Percentiles rank a stretch among this genome's conserved stretches.
Conservation (phyloP, 2,888 invertebrate genomes). For the Archaeoteleia sp. region DNA sequence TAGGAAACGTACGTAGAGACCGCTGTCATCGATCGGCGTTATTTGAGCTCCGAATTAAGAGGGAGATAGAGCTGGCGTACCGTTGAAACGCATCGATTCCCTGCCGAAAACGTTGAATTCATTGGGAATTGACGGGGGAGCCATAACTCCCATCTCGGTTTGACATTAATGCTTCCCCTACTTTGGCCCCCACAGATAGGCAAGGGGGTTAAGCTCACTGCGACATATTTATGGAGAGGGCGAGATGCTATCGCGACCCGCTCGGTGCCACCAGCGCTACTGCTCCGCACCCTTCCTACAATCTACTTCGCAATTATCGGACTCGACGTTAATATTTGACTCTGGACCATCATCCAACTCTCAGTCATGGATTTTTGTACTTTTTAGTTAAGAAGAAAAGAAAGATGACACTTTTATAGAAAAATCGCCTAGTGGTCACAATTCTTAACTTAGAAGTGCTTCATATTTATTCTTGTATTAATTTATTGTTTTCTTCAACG, state of each 20-base stretch:
- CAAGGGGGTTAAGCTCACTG: slow-evolving; percentile 74
- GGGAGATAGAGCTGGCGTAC: slow-evolving; percentile 48
- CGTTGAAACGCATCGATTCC: slow-evolving; percentile 71
- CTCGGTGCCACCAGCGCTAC: slow-evolving; percentile 47
- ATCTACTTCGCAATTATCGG: slow-evolving; percentile 75
- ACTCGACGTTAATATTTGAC: slow-evolving; percentile 74
- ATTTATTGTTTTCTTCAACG: no score
- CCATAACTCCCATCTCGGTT: slow-evolving; percentile 74
- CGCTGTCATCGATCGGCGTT: slow-evolving; percentile 42
- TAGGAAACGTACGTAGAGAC: not conserved
- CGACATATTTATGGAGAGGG: slow-evolving; percentile 76
- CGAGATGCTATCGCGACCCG: slow-evolving; percentile 72
- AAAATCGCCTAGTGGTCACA: no score
- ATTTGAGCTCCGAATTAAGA: slow-evolving; percentile 43
- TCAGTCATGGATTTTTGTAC: slow-evolving; percentile 7
- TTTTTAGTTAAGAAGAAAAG: not conserved
- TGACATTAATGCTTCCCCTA: slow-evolving; percentile 75
- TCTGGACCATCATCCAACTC: slow-evolving; percentile 57
- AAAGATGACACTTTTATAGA: no score
- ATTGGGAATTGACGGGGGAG: slow-evolving; percentile 75
- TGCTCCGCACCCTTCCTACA: slow-evolving; percentile 64
- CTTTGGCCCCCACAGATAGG: slow-evolving; percentile 72
- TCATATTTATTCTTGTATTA: no score
- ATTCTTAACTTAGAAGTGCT: no score
- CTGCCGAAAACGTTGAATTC: slow-evolving; percentile 74